Evolutionary conservation across 2,113 vertebrate species (phyloP), one percentile per base, ranked within the genome.

Genomic region (Pardalotus punctatus): DNA sequence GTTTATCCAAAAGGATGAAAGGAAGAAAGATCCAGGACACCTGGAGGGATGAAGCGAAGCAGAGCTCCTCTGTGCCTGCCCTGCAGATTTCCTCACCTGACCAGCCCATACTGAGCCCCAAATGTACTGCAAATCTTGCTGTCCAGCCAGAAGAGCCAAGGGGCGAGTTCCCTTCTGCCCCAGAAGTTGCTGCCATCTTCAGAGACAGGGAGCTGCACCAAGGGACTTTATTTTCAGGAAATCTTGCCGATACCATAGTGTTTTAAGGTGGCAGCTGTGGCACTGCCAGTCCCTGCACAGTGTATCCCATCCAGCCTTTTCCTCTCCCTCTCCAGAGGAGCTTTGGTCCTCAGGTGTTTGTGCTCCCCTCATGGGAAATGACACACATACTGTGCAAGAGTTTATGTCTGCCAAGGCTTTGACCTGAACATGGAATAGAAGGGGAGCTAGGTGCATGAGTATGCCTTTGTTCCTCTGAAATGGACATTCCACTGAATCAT

Each of bases 1-100:
- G 94, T 94, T 91, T 96, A 93, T 76, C 31, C 66, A 50, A 93
- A 91, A 76, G 66, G 74, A 89, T 93, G 89, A 96, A 94, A 94
- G 70, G 58, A 85, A 28, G 70, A 86, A 87, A 90, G 87, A 96
- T 90, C 66, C 50, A 67, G 90, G 71, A 89, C 78, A 91, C 89
- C 71, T 92, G 88, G 71, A 90, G 64, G 81, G 69, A 79, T 74
- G 69, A 86, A 83, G 76, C 54, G 86, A 89, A 88, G 65, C 72
- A 84, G 76, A 67, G n/a, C 47, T 88, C n/a, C 36, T 83, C 38
- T 60, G 35, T 56, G 53, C 69, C 58, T 93, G 81, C 50, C 79
- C 47, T 18, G 31, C 70, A 84, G 65, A 78, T 86, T 81, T 81
- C 35, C 50, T 87, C 51, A 92, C 89, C 91, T 94, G 88, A 35